Conservation (phyloP, 2,888 invertebrate species). For the Ennomos quercinarius region DNA sequence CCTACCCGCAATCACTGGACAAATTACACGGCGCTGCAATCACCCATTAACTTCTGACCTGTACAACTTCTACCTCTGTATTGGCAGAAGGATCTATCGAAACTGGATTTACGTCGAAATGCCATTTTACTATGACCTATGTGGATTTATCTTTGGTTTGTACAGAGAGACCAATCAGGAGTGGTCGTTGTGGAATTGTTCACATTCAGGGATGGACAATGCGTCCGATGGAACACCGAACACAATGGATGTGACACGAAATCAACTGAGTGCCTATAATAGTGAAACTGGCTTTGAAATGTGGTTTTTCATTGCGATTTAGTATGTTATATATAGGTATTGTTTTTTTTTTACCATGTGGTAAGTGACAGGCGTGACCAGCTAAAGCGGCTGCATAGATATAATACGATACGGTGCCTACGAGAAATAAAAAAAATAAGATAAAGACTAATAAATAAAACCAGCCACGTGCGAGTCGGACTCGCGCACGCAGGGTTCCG, state of each 20-base stretch:
- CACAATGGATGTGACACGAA: conserved; percentile 50
- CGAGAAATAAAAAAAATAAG: too few relatives aligned
- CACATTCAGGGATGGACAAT: conserved; percentile 56
- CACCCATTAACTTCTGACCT: conserved; percentile 6
- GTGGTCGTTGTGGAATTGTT: conserved; percentile 50
- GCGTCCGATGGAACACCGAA: conserved; percentile 48
- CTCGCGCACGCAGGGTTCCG: too few relatives aligned
- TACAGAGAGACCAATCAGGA: conserved; percentile 34
- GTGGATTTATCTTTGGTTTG: conserved; percentile 17
- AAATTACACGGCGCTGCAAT: conserved; percentile 52
- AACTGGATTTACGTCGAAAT: conserved; percentile 7
- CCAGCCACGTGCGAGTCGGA: too few relatives aligned
- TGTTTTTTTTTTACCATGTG: background rate
- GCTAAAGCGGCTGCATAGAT: too few relatives aligned
- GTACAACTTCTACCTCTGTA: background rate
- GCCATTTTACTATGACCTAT: conserved; percentile 35
- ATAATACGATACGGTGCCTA: too few relatives aligned
- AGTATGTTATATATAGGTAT: too few relatives aligned
- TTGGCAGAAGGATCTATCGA: conserved; percentile 10
- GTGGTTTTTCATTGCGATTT: background rate
- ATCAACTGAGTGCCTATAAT: conserved; percentile 49
- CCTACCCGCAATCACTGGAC: conserved; percentile 56
- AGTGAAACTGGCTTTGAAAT: conserved; percentile 27
- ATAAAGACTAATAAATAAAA: too few relatives aligned
- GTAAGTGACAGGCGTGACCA: too few relatives aligned